Evolutionary conservation across 2,797 vertebrate species (phyloP).

Genomic region (Babyrousa celebensis): DNA sequence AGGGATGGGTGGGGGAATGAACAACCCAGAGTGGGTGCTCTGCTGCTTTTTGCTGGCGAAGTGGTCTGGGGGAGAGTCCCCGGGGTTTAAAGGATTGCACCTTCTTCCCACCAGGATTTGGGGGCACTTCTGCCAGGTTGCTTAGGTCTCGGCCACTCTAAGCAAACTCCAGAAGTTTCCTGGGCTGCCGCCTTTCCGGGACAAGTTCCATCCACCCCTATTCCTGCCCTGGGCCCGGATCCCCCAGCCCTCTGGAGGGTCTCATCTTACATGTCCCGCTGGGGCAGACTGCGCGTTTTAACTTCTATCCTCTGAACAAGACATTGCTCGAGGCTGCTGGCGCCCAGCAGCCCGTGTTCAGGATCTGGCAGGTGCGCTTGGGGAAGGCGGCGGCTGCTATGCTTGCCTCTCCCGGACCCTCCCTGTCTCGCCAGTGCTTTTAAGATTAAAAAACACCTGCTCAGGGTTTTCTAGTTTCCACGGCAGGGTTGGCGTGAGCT

Average conservation of each 20-base stretch:
- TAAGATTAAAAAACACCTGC: not conserved
- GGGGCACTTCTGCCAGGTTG: not conserved
- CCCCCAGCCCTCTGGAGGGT: not conserved
- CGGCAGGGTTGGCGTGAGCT: not conserved
- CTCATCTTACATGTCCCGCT: not conserved
- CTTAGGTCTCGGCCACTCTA: not conserved
- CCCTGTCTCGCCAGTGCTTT: not conserved
- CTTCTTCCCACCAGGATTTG: not conserved
- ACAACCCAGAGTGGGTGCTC: not conserved
- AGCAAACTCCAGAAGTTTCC: not conserved
- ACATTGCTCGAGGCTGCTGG: not conserved
- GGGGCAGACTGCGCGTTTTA: not conserved
- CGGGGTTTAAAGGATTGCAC: not conserved
- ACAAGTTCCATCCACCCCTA: too few relatives aligned
- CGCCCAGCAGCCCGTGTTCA: not conserved
- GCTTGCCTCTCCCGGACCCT: not conserved
- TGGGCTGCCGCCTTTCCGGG: not conserved
- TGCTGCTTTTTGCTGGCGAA: not conserved
- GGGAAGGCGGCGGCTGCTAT: not conserved
- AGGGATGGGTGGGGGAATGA: not conserved
- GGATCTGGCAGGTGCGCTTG: accelerated
- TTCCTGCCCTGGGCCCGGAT: not conserved
- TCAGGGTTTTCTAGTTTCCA: not conserved
- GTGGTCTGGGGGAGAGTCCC: not conserved
- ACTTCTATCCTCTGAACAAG: not conserved